phyloP scores from a whole-genome alignment of 2,797 vertebrate species.

The Moxostoma hubbsi region DNA sequence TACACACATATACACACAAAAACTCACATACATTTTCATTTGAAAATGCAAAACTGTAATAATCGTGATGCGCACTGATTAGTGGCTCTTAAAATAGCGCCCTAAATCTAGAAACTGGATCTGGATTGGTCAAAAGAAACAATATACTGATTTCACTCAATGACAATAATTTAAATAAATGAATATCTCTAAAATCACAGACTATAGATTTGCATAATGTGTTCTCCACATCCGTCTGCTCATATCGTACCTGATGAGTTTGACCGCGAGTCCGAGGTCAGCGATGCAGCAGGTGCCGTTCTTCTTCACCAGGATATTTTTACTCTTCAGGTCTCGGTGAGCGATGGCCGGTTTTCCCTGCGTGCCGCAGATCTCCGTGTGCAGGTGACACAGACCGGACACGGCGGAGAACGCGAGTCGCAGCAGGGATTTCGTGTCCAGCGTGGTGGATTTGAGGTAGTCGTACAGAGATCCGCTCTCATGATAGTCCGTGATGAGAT shows the following conservation, averaged over 20 bases:
- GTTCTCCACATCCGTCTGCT: too few species aligned
- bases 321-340: slow-evolving; percentile 95
- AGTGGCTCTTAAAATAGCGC: too few species aligned
- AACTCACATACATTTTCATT: too few species aligned
- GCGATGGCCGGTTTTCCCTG: slow-evolving; percentile 97
- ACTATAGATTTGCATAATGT: too few species aligned
- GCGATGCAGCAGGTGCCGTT: slow-evolving; percentile 95
- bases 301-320: slow-evolving; percentile 97
- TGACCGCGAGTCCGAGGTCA: slow-evolving; percentile 94
- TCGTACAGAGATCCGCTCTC: slow-evolving; percentile 96
- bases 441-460: slow-evolving; percentile 92
- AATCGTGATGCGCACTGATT: too few species aligned
- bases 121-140: too few species aligned
- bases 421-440: slow-evolving; percentile 88
- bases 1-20: too few species aligned
- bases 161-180: too few species aligned
- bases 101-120: too few species aligned
- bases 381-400: slow-evolving; percentile 93
- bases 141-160: too few species aligned
- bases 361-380: slow-evolving; percentile 97
- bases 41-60: too few species aligned
- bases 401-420: slow-evolving; percentile 90
- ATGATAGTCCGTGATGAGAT: slow-evolving; percentile 96
- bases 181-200: too few species aligned
- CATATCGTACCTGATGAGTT: slow-evolving; percentile 88